Base-by-base conservation (phyloP, 2,888 invertebrate species). In the Watsonalla cultraria region DNA sequence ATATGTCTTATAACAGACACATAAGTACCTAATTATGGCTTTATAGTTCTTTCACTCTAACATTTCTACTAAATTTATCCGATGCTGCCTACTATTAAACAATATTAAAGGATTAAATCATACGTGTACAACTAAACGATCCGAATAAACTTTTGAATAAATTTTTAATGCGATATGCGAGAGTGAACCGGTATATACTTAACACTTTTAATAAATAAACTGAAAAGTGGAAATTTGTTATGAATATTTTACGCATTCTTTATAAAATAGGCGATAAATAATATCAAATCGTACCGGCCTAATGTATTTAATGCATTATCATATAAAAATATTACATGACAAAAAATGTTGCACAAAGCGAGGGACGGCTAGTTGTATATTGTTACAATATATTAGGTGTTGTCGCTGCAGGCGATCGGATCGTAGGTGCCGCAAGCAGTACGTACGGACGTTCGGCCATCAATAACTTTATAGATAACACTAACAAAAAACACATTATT, bases 361-460 rank as follows among this genome's bases (percentile, higher is more conserved):
- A 57, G 52, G 58, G 52, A 53, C 47, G 55, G 56, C 51, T 52
- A 53, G 51, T 47, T 54, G 55, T 62, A 64, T 64, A 71, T 72
- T 65, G 64, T 65, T 59, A 56, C 61, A 59, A 61, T 66, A 63
- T 64, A 67, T 69, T 65, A 61, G 63, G 57, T 66, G 65, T 57
- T 64, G 73, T 71, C 70, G 68, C 68, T 66, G 57, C 70, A 62
- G 65, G 67, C 63, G 59, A 66, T 62, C 65, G 65, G 59, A 55
- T 15, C 9, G 37, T 11, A 49, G 11, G 39, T 47, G 58, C 61
- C 58, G 58, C 62, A 61, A 66, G 64, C 62, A 64, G 63, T n/a
- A 24, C 7, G 57, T 66, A 64, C 56, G 58, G 61, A 66, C 62
- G 64, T 57, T 63, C 69, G 70, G 74, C 64, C 62, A 68, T 77